Conservation (phyloP, 2,113 vertebrate species). For the Octodon degus region DNA sequence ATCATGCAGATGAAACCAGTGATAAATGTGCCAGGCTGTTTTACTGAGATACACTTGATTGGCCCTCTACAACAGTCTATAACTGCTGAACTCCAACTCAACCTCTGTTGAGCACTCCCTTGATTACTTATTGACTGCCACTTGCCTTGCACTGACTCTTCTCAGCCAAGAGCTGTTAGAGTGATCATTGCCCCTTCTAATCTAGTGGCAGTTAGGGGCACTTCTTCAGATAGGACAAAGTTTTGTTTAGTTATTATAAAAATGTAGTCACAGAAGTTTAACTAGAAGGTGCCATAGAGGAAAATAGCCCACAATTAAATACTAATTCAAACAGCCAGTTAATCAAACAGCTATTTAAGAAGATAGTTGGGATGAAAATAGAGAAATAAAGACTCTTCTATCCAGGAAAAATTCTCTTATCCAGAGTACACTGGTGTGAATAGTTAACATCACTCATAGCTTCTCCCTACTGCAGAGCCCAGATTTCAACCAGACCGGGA, state of each 20-base stretch:
- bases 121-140: neutral
- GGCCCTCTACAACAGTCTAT: neutral
- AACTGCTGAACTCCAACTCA: neutral
- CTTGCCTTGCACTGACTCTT: neutral
- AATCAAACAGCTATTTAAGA: neutral
- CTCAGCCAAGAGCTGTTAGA: neutral
- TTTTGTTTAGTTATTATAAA: neutral
- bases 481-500: neutral
- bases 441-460: neutral
- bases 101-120: neutral
- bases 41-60: neutral
- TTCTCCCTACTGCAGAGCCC: neutral
- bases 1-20: neutral
- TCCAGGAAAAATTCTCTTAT: neutral
- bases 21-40: neutral
- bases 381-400: neutral
- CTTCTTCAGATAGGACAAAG: neutral
- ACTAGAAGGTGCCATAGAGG: neutral
- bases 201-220: neutral
- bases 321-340: neutral
- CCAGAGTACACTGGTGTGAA: neutral
- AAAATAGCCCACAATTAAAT: neutral
- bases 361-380: neutral
- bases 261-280: neutral
- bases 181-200: neutral